phyloP scores from a whole-genome alignment of 2,888 invertebrate genomes.

The Pterostichus madidus region DNA sequence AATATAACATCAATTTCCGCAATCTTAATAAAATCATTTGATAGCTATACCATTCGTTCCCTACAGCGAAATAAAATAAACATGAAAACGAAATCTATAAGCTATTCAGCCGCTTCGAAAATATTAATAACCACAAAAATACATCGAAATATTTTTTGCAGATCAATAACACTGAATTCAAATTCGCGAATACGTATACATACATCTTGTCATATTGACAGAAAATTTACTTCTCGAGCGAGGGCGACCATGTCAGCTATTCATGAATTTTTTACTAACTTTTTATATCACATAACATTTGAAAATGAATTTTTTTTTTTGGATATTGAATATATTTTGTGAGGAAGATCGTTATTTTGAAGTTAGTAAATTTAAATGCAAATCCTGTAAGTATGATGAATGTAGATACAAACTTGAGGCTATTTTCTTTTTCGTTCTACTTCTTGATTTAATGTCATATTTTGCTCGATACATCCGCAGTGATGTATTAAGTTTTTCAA shows the following conservation, averaged over 20 bases:
- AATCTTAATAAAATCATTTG: constrained; percentile 1
- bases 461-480: not conserved
- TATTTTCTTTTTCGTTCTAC: constrained; percentile 1
- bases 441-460: not conserved
- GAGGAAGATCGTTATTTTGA: not conserved
- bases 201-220: constrained; percentile 19
- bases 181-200: constrained; percentile 2
- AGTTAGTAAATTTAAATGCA: constrained; percentile 19
- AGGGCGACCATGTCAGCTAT: constrained; percentile 14
- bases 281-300: not conserved
- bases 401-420: not conserved
- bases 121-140: constrained; percentile 13
- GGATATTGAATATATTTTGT: not conserved
- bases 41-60: not conserved
- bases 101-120: not conserved
- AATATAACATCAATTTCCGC: constrained; percentile 30
- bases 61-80: not conserved
- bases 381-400: constrained; percentile 10
- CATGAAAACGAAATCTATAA: not conserved
- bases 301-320: constrained; percentile 1
- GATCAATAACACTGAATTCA: constrained; percentile 23
- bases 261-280: constrained; percentile 29
- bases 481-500: constrained; percentile 19
- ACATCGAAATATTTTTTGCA: not conserved
- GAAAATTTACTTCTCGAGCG: constrained; percentile 21